These are phyloP conservation scores for Pogonomyrmex barbatus DNA, from an alignment of 1,140 invertebrate genomes.

Conservation along the genomic window DNA sequence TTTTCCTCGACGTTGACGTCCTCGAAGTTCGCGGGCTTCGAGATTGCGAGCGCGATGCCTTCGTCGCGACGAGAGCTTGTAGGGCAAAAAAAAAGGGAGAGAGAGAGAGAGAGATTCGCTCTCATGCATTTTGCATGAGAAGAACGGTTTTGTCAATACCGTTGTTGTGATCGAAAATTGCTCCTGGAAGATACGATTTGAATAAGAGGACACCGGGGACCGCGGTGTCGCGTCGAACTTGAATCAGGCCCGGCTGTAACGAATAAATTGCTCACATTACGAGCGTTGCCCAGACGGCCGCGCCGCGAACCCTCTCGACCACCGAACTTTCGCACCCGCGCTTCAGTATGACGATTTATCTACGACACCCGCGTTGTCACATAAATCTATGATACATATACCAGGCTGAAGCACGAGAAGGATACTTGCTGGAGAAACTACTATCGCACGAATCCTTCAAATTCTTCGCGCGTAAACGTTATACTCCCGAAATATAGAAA, in stretches of 20 bases:
- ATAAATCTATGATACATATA: conserved; percentile 72
- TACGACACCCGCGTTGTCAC: conserved; percentile 63
- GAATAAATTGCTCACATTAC: conserved; percentile 79
- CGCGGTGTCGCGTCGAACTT: conserved; percentile 71
- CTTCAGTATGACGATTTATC: conserved; percentile 71
- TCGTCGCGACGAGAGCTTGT: conserved; percentile 13
- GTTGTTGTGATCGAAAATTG: conserved; percentile 82
- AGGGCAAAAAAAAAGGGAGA: not conserved
- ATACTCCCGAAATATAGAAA: conserved; percentile 6
- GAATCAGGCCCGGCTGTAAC: conserved; percentile 76
- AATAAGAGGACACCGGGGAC: conserved; percentile 79
- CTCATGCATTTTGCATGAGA: conserved; percentile 81
- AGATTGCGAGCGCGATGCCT: conserved; percentile 27
- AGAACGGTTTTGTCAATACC: conserved; percentile 81
- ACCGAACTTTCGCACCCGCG: conserved; percentile 68
- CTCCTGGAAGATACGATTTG: conserved; percentile 81
- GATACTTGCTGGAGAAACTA: conserved; percentile 24
- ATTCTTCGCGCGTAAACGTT: conserved; percentile 2
- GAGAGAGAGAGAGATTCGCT: conserved; percentile 67
- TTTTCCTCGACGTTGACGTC: conserved; percentile 48
- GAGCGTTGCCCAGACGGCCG: conserved; percentile 61
- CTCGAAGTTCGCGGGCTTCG: conserved; percentile 32
- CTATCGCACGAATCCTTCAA: conserved; percentile 16
- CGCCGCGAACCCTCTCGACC: conserved; percentile 52
- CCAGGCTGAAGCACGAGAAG: not conserved